Evolutionary conservation across 2,797 vertebrate species (phyloP).

Genomic region (Lepus townsendii): DNA sequence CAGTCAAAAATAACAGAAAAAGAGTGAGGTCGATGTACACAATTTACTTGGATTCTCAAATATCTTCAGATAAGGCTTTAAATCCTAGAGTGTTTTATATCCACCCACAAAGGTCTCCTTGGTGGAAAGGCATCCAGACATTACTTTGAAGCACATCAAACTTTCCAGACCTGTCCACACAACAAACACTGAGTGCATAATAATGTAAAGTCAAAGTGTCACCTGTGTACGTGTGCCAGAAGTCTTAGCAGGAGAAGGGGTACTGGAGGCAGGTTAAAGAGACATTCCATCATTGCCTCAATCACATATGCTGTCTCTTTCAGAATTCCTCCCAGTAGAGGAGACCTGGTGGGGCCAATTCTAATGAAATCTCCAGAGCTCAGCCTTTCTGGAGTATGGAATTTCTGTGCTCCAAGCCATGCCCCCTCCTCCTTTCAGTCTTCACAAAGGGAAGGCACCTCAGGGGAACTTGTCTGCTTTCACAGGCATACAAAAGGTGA

Average conservation of each 20-base stretch:
- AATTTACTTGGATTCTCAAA: constrained; percentile 72
- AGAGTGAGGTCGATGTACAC: not conserved
- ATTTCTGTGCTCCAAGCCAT: not conserved
- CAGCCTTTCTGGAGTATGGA: not conserved
- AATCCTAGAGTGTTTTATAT: constrained; percentile 7
- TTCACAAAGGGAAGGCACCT: not conserved
- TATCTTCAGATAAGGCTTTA: constrained; percentile 31
- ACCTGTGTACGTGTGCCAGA: not conserved
- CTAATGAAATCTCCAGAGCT: constrained; percentile 20
- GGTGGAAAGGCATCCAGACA: not conserved
- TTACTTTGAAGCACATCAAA: constrained; percentile 61
- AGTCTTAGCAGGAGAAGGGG: constrained; percentile 11
- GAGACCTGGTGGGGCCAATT: not conserved
- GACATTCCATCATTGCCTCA: not conserved
- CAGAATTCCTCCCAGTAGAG: not conserved
- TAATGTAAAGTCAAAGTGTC: constrained; percentile 38
- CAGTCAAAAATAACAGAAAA: constrained; percentile 62
- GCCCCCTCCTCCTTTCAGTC: not conserved
- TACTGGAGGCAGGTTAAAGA: not conserved
- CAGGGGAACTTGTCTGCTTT: not conserved
- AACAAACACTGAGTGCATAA: not conserved
- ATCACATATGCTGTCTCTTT: not conserved
- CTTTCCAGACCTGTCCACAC: constrained; percentile 39
- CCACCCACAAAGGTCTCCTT: constrained; percentile 55
- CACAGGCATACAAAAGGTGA: not conserved